These are phyloP conservation scores for Callyntrura sp. DNA, from an alignment of 2,888 invertebrate genomes.

Conservation along the genomic window DNA sequence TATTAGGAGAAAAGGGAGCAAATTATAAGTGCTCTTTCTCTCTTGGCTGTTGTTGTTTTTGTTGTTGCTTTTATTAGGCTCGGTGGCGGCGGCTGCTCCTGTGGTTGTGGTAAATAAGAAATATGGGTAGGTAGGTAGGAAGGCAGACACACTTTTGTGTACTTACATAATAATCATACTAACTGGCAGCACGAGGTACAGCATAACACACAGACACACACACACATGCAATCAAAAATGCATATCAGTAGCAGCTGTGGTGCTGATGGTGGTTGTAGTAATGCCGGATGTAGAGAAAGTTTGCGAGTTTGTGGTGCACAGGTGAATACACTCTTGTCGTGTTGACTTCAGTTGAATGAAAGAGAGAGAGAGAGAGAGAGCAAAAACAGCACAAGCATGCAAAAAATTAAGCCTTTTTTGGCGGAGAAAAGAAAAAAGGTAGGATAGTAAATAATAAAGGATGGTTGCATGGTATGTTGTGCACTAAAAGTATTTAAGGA, in stretches of 20 bases:
- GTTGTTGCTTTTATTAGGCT: not conserved
- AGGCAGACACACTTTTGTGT: too few species aligned
- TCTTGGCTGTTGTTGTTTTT: too few species aligned
- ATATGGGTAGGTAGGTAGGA: not conserved
- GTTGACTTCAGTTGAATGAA: conserved; percentile 20
- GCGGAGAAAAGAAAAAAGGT: not conserved
- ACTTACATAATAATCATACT: conserved; percentile 8
- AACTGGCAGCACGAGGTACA: conserved; percentile 37
- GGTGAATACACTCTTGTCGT: conserved; percentile 34
- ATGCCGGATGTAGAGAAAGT: conserved; percentile 15
- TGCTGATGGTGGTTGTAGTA: not conserved
- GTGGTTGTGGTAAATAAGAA: not conserved
- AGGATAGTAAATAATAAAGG: conserved; percentile 38
- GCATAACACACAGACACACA: not conserved
- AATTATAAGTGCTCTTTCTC: conserved; percentile 18
- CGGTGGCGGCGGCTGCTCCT: not conserved
- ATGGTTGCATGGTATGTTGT: conserved; percentile 23
- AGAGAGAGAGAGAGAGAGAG: not conserved
- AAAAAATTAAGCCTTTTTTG: conserved; percentile 12
- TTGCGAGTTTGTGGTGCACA: conserved; percentile 37
- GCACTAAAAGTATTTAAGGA: too few species aligned
- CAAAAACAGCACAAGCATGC: conserved; percentile 33
- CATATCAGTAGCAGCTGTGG: conserved; percentile 38
- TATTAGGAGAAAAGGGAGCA: conserved; percentile 39
- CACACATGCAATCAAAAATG: conserved; percentile 59